Base-by-base conservation (phyloP, 1,140 invertebrate species). In the Plectrocnemia conspersa region DNA sequence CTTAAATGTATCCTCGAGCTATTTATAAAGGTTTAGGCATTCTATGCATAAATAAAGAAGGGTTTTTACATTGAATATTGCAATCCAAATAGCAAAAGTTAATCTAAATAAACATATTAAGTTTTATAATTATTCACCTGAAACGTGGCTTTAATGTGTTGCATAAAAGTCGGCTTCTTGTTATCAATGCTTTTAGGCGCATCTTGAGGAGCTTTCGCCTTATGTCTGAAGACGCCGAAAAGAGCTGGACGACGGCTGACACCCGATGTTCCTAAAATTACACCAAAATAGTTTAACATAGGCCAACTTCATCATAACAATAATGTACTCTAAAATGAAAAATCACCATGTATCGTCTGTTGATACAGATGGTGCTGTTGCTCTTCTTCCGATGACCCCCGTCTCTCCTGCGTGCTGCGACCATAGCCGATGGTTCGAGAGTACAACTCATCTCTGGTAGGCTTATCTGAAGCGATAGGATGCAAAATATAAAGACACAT, bases 141-240 rank as follows among this genome's bases (percentile, higher is more conserved):
- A 4, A 76, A 73, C 55, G 69, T 75, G 52, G 67, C 69, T 64
- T 65, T 72, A 33, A 72, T 68, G 64, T 71, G 75, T 68, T 77
- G 86, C 85, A 73, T 78, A 62, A 79, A 91, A 74, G 63, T 84
- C 80, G 69, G 82, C 82, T 74, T 88, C 65, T 77, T 70, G 42
- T 66, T 56, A 57, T 78, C 66, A 66, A 67, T 18, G 23, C 45
- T 38, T 42, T 41, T 41, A 13, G 53, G 24, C 21, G 45, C 25
- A 25, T 45, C 36, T 21, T 24, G 50, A 41, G 19, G 2, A n/a
- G n/a, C n/a, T 48, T 56, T 50, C n/a, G 38, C 9, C 29, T 92
- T 89, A 2, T 80, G 89, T 64, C 88, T 80, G 67, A 94, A 93
- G 13, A 87, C 86, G 67, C 94, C 91, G 63, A 94, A 86, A 49